phyloP scores from a whole-genome alignment of 2,797 vertebrate species.

The Hybognathus amarus region DNA sequence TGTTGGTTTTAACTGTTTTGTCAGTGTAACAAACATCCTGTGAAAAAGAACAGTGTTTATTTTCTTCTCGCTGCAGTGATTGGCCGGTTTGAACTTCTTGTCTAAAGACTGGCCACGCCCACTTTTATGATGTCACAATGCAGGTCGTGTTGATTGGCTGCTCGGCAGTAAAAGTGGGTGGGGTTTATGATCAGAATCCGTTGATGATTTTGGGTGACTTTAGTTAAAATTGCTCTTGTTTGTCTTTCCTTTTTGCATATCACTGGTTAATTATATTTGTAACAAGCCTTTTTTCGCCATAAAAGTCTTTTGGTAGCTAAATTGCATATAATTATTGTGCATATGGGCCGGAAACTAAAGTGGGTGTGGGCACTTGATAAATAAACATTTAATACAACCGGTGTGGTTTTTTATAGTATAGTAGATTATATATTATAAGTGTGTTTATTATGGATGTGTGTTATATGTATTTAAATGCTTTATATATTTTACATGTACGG shows the following conservation, averaged over 20 bases:
- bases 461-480: too few relatives aligned
- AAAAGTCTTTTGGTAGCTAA: slow-evolving; percentile 43
- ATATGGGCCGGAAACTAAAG: slow-evolving; percentile 51
- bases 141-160: not conserved
- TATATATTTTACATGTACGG: too few relatives aligned
- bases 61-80: slow-evolving; percentile 14
- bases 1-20: slow-evolving; percentile 20
- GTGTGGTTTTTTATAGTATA: not conserved
- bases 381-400: slow-evolving; percentile 66
- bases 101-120: not conserved
- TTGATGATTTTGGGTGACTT: slow-evolving; percentile 37
- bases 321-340: slow-evolving; percentile 55
- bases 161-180: not conserved
- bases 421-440: not conserved
- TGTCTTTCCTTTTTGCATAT: slow-evolving; percentile 35
- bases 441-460: not conserved
- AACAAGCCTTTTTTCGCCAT: slow-evolving; percentile 59
- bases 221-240: slow-evolving; percentile 31
- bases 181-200: not conserved
- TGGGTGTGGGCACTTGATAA: slow-evolving; percentile 53
- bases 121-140: not conserved
- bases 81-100: slow-evolving; percentile 13
- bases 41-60: not conserved
- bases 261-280: slow-evolving; percentile 66
- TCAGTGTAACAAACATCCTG: not conserved